These are phyloP conservation scores for Stegastes partitus DNA, from an alignment of 2,113 vertebrate genomes.

Conservation along the genomic window DNA sequence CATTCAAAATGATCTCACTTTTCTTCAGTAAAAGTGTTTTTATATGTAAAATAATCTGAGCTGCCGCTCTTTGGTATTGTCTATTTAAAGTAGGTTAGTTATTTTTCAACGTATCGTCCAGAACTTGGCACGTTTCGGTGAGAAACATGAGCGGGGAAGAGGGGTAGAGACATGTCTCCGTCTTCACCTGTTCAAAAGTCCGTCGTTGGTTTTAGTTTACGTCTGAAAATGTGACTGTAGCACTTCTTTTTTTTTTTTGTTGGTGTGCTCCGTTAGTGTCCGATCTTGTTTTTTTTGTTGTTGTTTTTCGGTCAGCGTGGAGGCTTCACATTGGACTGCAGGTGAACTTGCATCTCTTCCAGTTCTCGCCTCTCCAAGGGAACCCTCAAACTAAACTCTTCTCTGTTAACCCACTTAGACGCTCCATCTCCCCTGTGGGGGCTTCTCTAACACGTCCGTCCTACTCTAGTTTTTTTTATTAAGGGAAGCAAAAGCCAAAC, in stretches of 20 bases:
- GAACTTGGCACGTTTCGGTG: conserved; percentile 63
- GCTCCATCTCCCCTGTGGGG: conserved; percentile 51
- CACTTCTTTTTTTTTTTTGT: conserved; percentile 38
- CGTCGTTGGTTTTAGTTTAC: conserved; percentile 34
- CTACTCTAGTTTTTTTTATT: conserved; percentile 58
- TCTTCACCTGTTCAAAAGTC: conserved; percentile 48
- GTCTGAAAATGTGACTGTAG: conserved; percentile 71
- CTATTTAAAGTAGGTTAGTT: conserved; percentile 62
- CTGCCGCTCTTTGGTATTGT: conserved; percentile 47
- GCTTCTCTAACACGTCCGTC: conserved; percentile 51
- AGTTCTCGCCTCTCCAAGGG: conserved; percentile 63
- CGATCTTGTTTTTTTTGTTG: conserved; percentile 8
- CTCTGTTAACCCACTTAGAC: conserved; percentile 71
- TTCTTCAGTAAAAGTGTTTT: conserved; percentile 74
- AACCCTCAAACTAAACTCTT: conserved; percentile 79
- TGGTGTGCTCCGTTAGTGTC: conserved; percentile 48
- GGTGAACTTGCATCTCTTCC: conserved; percentile 69
- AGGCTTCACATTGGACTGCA: conserved; percentile 58
- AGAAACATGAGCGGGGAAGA: conserved; percentile 75
- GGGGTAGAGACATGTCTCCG: conserved; percentile 56
- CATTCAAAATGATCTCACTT: conserved; percentile 70
- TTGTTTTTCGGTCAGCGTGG: conserved; percentile 49
- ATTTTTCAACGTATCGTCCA: conserved; percentile 59
- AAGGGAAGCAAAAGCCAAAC: conserved; percentile 48
- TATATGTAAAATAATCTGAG: conserved; percentile 73